Evolutionary conservation across 2,113 vertebrate genomes (phyloP).

Genomic region (Macquaria ambigua): DNA sequence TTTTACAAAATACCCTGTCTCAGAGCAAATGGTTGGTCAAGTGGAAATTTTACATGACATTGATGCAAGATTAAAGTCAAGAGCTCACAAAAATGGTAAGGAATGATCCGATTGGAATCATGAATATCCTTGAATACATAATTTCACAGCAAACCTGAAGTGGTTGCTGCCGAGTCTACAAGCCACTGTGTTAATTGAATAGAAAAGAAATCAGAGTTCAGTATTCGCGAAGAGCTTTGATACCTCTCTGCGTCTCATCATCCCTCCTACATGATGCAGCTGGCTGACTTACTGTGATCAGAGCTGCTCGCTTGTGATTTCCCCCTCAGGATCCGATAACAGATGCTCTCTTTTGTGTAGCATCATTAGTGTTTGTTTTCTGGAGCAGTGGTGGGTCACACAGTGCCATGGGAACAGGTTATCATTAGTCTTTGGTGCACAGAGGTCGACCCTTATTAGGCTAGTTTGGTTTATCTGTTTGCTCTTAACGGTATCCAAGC

Average conservation of each 20-base stretch:
- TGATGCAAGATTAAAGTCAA: neutral
- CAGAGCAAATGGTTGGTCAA: neutral
- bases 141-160: neutral
- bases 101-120: neutral
- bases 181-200: slow-evolving; percentile 2
- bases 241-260: slow-evolving; percentile 35
- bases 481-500: slow-evolving; percentile 39
- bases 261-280: slow-evolving; percentile 58
- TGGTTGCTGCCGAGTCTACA: neutral
- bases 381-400: slow-evolving; percentile 47
- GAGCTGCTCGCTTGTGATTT: slow-evolving; percentile 46
- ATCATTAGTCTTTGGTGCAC: slow-evolving; percentile 59
- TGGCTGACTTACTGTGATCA: slow-evolving; percentile 41
- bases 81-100: neutral
- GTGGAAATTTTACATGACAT: neutral
- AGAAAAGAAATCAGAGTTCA: slow-evolving; percentile 11
- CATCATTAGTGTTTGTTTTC: slow-evolving; percentile 68
- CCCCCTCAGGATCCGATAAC: slow-evolving; percentile 53
- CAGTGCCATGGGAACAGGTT: slow-evolving; percentile 33
- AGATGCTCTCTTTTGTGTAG: slow-evolving; percentile 64
- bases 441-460: slow-evolving; percentile 46
- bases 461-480: slow-evolving; percentile 61
- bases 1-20: neutral
- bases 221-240: slow-evolving; percentile 31
- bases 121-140: neutral